Base-by-base conservation (phyloP, 2,888 invertebrate genomes). In the Selenia dentaria region DNA sequence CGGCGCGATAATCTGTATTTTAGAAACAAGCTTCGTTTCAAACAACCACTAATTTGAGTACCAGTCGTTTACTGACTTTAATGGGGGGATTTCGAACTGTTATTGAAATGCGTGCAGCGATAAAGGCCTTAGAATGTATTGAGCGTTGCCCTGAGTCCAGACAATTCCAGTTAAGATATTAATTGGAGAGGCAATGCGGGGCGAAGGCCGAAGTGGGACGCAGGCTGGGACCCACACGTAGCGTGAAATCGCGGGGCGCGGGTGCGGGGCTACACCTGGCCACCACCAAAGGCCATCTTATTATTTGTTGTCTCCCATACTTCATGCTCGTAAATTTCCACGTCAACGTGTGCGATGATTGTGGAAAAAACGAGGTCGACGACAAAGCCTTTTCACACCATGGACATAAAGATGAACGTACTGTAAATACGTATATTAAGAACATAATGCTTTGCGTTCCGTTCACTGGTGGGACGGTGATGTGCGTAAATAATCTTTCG, bases 261-360 rank as follows among this genome's bases (percentile, higher is more conserved):
- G 85, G 80, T 78, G 83, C 79, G 74, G 70, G 59, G 63, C 66
- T 74, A 58, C 87, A 87, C 86, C 87, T 86, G 85, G 87, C 77
- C 77, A 67, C 72, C 73, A 63, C 65, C 48, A 50, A 69, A 70
- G 67, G 64, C 67, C 74, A 79, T 69, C 80, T 82, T 82, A 84
- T 87, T 87, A 88, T 89, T 89, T 89, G 87, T 89, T 87, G 87
- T 88, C 85, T 85, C 81, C 82, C 84, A 86, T 86, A 82, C 56
- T 84, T 83, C 80, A 84, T 82, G 89, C 86, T 89, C 89, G 87
- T 90, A 90, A 90, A 90, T 89, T 86, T 87, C 74, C 83, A 76
- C 79, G 85, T 83, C 89, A 86, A 88, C 86, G 89, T 89, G 87
- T 87, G 86, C 85, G 86, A 86, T 80, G 87, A 80, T 84, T 77